These are phyloP conservation scores for Odontocolon sp. DNA, from an alignment of 2,888 invertebrate genomes.

Conservation along the genomic window DNA sequence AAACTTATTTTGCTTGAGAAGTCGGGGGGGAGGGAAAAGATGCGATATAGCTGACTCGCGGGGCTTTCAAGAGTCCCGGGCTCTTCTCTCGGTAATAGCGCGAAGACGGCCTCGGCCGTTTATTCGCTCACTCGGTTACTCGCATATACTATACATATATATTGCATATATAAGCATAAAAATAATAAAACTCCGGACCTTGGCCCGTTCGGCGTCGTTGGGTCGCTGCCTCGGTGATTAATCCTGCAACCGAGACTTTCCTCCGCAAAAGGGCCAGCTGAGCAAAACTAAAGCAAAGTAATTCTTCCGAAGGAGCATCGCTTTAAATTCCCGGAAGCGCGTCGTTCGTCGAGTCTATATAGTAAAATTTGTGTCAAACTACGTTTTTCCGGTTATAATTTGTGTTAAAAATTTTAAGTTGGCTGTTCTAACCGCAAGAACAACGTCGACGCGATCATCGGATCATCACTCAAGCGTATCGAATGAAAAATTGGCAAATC, in stretches of 20 bases:
- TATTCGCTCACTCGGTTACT: slow-evolving; percentile 56
- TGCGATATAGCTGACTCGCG: not conserved
- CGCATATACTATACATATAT: not conserved
- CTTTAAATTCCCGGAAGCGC: too few species aligned
- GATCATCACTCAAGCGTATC: too few species aligned
- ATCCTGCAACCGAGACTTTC: slow-evolving; percentile 21
- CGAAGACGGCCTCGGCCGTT: slow-evolving; percentile 40
- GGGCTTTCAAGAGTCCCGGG: not conserved
- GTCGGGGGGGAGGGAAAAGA: slow-evolving; percentile 3
- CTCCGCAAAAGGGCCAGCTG: too few species aligned
- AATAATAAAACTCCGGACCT: slow-evolving; percentile 5
- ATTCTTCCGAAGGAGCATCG: too few species aligned
- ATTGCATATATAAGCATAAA: slow-evolving; percentile 4
- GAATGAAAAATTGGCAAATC: too few species aligned
- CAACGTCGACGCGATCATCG: too few species aligned
- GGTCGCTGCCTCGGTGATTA: slow-evolving; percentile 17
- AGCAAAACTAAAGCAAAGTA: too few species aligned
- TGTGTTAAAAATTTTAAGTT: too few species aligned
- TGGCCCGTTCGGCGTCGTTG: slow-evolving; percentile 4
- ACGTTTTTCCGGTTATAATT: too few species aligned
- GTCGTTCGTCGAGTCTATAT: too few species aligned
- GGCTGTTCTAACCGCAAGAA: too few species aligned
- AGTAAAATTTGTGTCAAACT: too few species aligned
- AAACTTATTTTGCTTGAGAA: slow-evolving; percentile 48
- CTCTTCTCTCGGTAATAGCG: slow-evolving; percentile 13